Percentiles rank a stretch among this genome's conserved stretches.
Conservation (phyloP, 1,140 invertebrate species). For the Babylonia areolata region DNA sequence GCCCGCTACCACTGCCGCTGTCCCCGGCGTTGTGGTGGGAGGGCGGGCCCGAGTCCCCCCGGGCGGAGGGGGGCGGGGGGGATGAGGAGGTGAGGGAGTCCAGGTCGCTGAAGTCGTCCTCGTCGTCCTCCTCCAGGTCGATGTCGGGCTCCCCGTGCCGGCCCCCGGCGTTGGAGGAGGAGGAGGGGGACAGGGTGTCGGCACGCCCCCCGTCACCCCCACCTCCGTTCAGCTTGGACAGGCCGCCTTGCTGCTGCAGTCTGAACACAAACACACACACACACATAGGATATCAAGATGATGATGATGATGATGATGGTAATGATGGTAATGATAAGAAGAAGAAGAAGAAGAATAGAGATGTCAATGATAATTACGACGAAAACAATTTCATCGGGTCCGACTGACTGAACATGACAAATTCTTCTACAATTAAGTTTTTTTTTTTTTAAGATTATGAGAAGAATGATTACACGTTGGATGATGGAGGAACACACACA, state of each 20-base stretch:
- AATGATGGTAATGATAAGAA: not conserved
- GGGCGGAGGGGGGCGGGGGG: constrained; percentile 5
- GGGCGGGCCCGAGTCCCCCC: not conserved
- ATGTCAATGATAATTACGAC: not conserved
- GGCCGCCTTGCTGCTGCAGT: constrained; percentile 30
- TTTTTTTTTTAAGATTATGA: too few relatives aligned
- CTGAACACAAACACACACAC: constrained; percentile 22
- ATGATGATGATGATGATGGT: not conserved
- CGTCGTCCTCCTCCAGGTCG: constrained; percentile 30
- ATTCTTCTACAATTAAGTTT: too few relatives aligned
- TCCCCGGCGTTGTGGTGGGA: not conserved
- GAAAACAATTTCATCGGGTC: too few relatives aligned
- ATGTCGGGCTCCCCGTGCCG: constrained; percentile 29
- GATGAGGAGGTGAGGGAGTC: constrained; percentile 18
- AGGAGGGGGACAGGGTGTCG: constrained; percentile 34
- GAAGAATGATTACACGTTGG: too few relatives aligned
- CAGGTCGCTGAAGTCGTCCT: constrained; percentile 23
- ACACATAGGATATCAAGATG: not conserved
- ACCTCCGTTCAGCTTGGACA: constrained; percentile 16
- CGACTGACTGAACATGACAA: too few relatives aligned
- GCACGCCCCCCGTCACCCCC: constrained; percentile 10
- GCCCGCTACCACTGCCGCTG: too few relatives aligned
- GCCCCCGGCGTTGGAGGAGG: constrained; percentile 28
- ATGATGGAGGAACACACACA: too few relatives aligned
- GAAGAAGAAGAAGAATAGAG: not conserved